phyloP scores from a whole-genome alignment of 2,888 invertebrate species.

The Amiota communis region DNA sequence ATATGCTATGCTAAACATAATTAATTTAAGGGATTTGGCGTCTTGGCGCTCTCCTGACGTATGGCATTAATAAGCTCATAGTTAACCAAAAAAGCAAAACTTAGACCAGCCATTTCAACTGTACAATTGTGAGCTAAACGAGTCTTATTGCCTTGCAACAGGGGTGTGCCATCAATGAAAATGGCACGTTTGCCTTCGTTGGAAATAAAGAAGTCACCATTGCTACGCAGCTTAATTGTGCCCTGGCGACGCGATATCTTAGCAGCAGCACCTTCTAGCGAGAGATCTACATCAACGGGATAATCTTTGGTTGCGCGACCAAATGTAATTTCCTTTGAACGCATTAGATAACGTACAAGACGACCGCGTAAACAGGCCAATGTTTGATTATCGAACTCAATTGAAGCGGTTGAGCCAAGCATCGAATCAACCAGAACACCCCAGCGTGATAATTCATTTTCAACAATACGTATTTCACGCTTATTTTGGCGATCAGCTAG shows the following conservation, averaged over 20 bases:
- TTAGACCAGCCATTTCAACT: slow-evolving; percentile 93
- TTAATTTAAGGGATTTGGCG: slow-evolving; percentile 76
- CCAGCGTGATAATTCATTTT: slow-evolving; percentile 92
- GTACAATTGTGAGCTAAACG: slow-evolving; percentile 94
- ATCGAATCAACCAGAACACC: slow-evolving; percentile 94
- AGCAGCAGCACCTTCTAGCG: slow-evolving; percentile 93
- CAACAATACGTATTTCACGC: slow-evolving; percentile 88
- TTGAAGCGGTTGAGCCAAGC: slow-evolving; percentile 82
- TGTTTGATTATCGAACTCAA: slow-evolving; percentile 94
- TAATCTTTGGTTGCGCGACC: slow-evolving; percentile 92
- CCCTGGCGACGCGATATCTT: slow-evolving; percentile 95
- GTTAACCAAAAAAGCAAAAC: slow-evolving; percentile 94
- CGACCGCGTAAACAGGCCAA: slow-evolving; percentile 93
- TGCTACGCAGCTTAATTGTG: slow-evolving; percentile 89
- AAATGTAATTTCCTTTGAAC: slow-evolving; percentile 94
- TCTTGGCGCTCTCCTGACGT: slow-evolving; percentile 89
- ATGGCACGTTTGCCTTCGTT: slow-evolving; percentile 96
- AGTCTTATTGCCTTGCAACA: slow-evolving; percentile 90
- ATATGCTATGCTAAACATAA: too few species aligned
- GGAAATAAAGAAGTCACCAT: slow-evolving; percentile 94
- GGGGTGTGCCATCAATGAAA: slow-evolving; percentile 93
- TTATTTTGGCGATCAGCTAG: slow-evolving; percentile 85
- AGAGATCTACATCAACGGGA: slow-evolving; percentile 93
- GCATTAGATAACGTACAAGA: slow-evolving; percentile 94
- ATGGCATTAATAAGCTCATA: slow-evolving; percentile 92